phyloP scores from a whole-genome alignment of 2,888 invertebrate genomes.

The Tetheella fluctuosa region DNA sequence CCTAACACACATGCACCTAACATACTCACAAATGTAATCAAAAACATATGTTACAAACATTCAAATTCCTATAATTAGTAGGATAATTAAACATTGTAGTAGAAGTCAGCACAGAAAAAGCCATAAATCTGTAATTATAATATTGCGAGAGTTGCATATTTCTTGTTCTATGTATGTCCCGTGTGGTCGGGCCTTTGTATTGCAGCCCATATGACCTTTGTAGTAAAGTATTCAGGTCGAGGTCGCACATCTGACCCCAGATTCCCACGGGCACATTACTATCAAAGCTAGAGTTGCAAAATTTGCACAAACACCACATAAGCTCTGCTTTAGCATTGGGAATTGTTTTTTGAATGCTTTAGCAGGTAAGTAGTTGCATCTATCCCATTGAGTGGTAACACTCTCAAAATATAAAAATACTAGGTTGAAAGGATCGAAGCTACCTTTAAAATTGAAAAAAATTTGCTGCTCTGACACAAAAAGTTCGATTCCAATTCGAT shows the following conservation, averaged over 20 bases:
- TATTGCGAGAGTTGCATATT: not conserved
- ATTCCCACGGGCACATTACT: conserved; percentile 42
- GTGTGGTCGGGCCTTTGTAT: conserved; percentile 36
- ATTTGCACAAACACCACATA: conserved; percentile 31
- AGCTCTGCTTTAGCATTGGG: conserved; percentile 14
- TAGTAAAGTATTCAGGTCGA: conserved; percentile 59
- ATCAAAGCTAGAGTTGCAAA: conserved; percentile 33
- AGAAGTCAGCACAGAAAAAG: not conserved
- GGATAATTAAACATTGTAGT: no score
- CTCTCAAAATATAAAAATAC: no score
- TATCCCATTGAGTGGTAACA: no score
- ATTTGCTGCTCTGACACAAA: no score
- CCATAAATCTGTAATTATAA: not conserved
- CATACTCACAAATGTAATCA: no score
- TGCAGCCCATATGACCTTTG: conserved; percentile 58
- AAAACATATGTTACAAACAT: no score
- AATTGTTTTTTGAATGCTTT: conserved; percentile 19
- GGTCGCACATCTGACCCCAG: conserved; percentile 54
- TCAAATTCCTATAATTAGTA: no score
- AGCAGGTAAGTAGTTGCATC: no score
- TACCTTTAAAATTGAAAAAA: no score
- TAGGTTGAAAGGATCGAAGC: no score
- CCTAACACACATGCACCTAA: no score
- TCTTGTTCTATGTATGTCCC: conserved; percentile 23
- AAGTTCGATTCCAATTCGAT: no score